Conservation (phyloP, 2,797 vertebrate species). For the Phylloscopus collybita region DNA sequence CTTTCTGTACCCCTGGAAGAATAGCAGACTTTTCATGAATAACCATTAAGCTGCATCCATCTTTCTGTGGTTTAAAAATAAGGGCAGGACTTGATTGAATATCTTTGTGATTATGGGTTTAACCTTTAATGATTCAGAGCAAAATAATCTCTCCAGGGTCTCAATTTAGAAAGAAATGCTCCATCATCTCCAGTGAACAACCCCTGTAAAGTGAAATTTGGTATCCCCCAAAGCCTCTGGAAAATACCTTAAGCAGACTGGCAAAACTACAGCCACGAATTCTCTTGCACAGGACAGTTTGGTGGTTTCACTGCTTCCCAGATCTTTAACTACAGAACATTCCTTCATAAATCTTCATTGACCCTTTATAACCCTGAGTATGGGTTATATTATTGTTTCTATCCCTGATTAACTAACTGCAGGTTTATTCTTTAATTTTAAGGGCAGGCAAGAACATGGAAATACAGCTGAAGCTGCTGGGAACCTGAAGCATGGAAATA, state of each 20-base stretch:
- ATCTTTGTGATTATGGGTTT: not conserved
- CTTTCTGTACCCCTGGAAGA: not conserved
- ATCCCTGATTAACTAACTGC: not conserved
- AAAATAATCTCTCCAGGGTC: not conserved
- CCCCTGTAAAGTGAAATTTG: not conserved
- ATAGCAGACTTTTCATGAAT: not conserved
- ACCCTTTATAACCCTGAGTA: not conserved
- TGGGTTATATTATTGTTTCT: not conserved
- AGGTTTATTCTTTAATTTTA: not conserved
- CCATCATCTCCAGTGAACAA: not conserved
- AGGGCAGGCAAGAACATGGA: not conserved
- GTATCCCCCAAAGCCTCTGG: not conserved
- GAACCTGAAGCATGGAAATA: not conserved
- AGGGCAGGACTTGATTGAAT: not conserved
- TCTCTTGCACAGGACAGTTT: not conserved
- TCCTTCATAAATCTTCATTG: not conserved
- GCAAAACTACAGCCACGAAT: not conserved
- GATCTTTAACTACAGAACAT: not conserved
- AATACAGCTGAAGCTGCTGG: not conserved
- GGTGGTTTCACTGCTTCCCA: not conserved
- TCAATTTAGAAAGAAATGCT: not conserved
- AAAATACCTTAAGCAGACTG: not conserved
- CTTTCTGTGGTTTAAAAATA: not conserved
- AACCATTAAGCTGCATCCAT: not conserved
- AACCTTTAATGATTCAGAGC: not conserved